These are phyloP conservation scores for Gallinago solitaria DNA, from an alignment of 2,797 vertebrate species.

Conservation along the genomic window DNA sequence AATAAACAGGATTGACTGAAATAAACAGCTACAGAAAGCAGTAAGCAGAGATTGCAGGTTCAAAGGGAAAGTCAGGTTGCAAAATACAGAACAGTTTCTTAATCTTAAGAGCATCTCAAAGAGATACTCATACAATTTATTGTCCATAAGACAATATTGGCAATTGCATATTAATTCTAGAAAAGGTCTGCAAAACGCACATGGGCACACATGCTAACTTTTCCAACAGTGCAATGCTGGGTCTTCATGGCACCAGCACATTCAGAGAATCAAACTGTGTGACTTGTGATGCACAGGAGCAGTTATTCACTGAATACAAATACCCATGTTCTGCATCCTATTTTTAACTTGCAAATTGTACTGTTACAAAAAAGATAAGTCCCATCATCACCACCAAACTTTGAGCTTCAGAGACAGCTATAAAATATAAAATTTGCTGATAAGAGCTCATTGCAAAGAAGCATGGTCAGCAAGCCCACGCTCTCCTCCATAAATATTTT, in stretches of 20 bases:
- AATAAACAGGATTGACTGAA: background rate
- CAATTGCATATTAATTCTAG: background rate
- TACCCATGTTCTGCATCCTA: background rate
- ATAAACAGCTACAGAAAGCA: background rate
- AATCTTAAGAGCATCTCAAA: background rate
- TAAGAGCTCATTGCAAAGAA: background rate
- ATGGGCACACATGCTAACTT: background rate
- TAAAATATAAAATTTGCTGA: background rate
- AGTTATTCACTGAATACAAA: background rate
- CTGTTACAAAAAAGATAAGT: background rate
- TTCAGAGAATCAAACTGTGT: background rate
- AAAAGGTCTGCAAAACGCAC: background rate
- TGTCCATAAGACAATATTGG: background rate
- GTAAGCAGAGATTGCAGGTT: background rate
- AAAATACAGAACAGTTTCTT: background rate
- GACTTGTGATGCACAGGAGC: background rate
- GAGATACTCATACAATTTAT: background rate
- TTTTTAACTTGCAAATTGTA: background rate
- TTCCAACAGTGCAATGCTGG: background rate
- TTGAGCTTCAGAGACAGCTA: background rate
- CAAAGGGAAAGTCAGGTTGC: background rate
- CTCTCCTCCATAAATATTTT: slow-evolving; percentile 7
- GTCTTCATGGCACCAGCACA: background rate
- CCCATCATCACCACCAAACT: background rate
- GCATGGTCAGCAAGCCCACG: slow-evolving; percentile 18